Conservation (phyloP, 2,888 invertebrate species). For the Eutolmus rufibarbis region DNA sequence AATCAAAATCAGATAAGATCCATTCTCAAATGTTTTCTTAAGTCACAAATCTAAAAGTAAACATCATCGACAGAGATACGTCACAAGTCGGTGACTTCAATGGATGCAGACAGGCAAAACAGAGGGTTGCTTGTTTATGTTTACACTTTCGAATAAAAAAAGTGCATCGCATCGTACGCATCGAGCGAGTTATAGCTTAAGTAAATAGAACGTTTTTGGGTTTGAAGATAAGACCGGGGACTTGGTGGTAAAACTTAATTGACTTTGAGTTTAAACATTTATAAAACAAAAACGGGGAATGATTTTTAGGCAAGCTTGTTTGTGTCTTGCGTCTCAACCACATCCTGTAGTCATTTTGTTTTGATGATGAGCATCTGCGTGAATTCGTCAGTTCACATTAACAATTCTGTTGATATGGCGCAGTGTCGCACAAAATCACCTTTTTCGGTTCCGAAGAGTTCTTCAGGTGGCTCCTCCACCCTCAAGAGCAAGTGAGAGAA, state of each 20-base stretch:
- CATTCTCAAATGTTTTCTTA: not conserved
- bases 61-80: not conserved
- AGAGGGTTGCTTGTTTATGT: not conserved
- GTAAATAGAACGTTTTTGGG: not conserved
- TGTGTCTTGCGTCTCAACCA: not conserved
- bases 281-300: not conserved
- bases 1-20: not conserved
- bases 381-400: not conserved
- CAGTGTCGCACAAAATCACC: too few species aligned
- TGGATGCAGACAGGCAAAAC: not conserved
- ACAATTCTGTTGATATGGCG: not conserved
- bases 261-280: not conserved
- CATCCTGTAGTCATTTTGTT: not conserved
- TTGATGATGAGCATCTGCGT: not conserved
- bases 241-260: not conserved
- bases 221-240: not conserved
- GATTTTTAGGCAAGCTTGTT: not conserved
- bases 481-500: too few species aligned
- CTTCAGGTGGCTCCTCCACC: too few species aligned
- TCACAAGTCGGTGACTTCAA: not conserved
- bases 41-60: not conserved
- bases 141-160: not conserved
- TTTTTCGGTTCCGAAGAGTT: too few species aligned
- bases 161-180: not conserved
- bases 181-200: not conserved